Percentiles rank a stretch among this genome's conserved stretches.
These are phyloP conservation scores for Callimorpha dominula DNA, from an alignment of 2,888 invertebrate genomes.

Conservation along the genomic window DNA sequence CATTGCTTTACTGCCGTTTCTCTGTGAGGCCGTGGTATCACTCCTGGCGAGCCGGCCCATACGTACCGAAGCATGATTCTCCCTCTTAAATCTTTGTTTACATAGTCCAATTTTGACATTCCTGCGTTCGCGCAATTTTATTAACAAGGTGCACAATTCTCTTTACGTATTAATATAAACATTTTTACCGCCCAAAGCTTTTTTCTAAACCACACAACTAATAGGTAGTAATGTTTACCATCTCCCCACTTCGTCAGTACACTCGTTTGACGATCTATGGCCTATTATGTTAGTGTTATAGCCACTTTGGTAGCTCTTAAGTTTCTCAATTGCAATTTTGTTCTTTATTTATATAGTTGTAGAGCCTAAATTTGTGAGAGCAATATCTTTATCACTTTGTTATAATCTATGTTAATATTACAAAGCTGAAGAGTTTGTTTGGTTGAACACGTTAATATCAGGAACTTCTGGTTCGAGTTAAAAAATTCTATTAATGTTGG, in stretches of 20 bases:
- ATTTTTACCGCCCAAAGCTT: slow-evolving; percentile 20
- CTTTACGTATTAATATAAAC: neutral
- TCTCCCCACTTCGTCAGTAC: slow-evolving; percentile 35
- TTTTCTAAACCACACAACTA: slow-evolving; percentile 23
- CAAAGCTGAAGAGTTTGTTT: too few species aligned
- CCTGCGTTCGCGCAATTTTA: too few species aligned
- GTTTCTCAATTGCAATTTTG: slow-evolving; percentile 18
- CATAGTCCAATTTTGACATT: too few species aligned
- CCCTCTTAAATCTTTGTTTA: too few species aligned
- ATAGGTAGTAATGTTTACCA: slow-evolving; percentile 47
- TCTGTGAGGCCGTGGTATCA: too few species aligned
- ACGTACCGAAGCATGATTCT: too few species aligned
- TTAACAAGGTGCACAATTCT: neutral
- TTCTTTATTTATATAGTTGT: neutral
- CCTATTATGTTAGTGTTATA: slow-evolving; percentile 38
- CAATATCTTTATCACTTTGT: neutral
- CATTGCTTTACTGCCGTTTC: too few species aligned
- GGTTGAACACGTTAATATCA: too few species aligned
- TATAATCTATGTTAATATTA: neutral
- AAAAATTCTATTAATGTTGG: too few species aligned
- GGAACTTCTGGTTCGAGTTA: too few species aligned
- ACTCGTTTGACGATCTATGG: slow-evolving; percentile 50
- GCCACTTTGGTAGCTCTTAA: slow-evolving; percentile 26
- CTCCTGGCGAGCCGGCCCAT: too few species aligned
- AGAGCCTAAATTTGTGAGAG: neutral